These are phyloP conservation scores for Scaptodrosophila lebanonensis DNA, from an alignment of 1,140 invertebrate genomes.

Conservation along the genomic window DNA sequence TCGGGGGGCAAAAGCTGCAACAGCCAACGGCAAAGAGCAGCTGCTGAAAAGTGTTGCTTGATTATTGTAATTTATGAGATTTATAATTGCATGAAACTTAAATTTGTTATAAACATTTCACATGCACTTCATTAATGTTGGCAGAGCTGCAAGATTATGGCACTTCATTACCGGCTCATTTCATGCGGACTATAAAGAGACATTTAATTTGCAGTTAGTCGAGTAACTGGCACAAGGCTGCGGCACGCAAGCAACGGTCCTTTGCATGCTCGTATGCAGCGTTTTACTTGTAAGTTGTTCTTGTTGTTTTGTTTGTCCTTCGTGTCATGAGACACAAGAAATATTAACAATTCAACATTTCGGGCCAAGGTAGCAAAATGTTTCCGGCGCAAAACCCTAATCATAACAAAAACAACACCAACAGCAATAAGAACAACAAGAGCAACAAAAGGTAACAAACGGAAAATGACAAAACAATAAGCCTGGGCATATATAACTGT, in stretches of 20 bases:
- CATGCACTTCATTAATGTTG: conserved; percentile 36
- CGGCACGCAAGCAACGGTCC: conserved; percentile 3
- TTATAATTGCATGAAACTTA: conserved; percentile 54
- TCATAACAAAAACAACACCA: background rate
- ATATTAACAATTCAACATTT: conserved; percentile 55
- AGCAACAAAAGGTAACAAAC: conserved; percentile 4
- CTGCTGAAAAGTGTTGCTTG: too few species aligned
- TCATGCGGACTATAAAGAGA: background rate
- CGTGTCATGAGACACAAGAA: conserved; percentile 14
- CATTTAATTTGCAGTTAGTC: background rate
- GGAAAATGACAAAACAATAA: conserved; percentile 54
- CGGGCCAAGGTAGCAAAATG: conserved; percentile 52
- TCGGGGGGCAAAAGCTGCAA: too few species aligned
- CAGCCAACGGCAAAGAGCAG: too few species aligned
- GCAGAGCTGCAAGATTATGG: background rate
- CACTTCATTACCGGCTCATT: too few species aligned
- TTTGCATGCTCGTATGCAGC: conserved; percentile 29
- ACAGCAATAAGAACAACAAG: background rate
- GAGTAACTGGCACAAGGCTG: conserved; percentile 33
- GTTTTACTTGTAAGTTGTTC: background rate
- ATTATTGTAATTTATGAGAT: conserved; percentile 59
- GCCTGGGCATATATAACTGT: conserved; percentile 18
- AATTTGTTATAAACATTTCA: conserved; percentile 32
- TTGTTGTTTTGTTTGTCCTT: conserved; percentile 3
- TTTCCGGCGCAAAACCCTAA: conserved; percentile 37